phyloP scores from a whole-genome alignment of 2,797 vertebrate species.

The Xerus rutilus region DNA sequence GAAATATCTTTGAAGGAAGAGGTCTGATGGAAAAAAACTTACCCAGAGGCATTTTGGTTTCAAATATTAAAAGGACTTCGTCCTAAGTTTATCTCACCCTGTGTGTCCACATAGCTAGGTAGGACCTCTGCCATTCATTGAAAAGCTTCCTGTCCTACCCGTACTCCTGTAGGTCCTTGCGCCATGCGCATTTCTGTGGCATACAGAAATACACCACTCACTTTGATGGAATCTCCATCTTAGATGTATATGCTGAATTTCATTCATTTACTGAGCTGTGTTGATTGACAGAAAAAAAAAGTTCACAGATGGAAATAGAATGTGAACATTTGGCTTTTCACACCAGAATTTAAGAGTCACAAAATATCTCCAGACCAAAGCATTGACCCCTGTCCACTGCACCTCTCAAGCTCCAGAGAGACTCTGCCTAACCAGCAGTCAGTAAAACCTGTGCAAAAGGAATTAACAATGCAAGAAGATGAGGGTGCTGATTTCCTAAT shows the following conservation, averaged over 20 bases:
- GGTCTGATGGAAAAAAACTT: conserved; percentile 42
- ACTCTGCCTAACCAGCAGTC: background rate
- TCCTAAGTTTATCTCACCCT: background rate
- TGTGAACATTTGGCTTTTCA: conserved; percentile 3
- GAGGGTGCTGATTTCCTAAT: background rate
- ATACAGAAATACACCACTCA: conserved; percentile 6
- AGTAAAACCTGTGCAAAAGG: conserved; percentile 13
- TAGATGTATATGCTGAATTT: conserved; percentile 17
- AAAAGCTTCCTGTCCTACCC: background rate
- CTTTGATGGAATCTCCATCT: background rate
- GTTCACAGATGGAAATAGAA: background rate
- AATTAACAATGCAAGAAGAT: conserved; percentile 40
- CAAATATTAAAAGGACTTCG: conserved; percentile 49
- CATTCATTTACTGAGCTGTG: conserved; percentile 46
- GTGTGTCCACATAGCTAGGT: background rate
- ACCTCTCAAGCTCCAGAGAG: conserved; percentile 12
- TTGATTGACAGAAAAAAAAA: background rate
- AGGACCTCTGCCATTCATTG: background rate
- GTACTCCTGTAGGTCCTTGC: background rate
- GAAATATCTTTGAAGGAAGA: conserved; percentile 51
- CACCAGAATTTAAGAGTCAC: background rate
- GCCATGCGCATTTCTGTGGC: background rate
- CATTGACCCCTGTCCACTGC: background rate
- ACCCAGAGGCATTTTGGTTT: conserved; percentile 53
- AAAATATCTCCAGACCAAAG: conserved; percentile 9